Base-by-base conservation (phyloP, 2,113 vertebrate species). In the Lates calcarifer region DNA sequence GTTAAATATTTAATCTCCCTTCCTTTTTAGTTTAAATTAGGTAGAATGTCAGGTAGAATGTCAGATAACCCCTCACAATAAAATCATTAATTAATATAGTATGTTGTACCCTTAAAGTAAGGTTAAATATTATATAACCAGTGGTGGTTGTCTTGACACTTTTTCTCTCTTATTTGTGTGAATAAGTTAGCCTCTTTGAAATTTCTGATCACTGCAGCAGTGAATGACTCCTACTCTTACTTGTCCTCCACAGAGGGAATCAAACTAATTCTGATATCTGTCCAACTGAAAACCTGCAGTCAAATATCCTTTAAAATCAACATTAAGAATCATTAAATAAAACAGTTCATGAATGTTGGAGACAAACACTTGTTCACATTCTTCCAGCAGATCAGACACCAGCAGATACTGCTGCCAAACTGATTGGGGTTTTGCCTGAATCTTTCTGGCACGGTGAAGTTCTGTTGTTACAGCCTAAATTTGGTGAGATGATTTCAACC, bases 1-100 rank as follows among this genome's bases (percentile, higher is more conserved):
- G 10, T 74, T 62, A 70, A 82, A 85, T 80, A 77, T 80, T 85
- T 82, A 78, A 81, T 81, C 45, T 18, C n/a, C 15, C 20, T 62
- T 49, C 65, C 5, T 74, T 70, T 70, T 70, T 66, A 69, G 58
- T 82, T 77, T 69, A 74, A 69, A 55, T 66, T 77, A 81, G 53
- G 47, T 39, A 70, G 24, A 45, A 77, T 0, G 24, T 81, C 83
- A 85, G 67, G 73, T 28, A 61, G 55, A 74, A 62, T 82, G 71
- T 79, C 78, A 81, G 56, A 74, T 76, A 74, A 60, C 35, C 20
- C 53, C 76, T 79, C 26, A 85, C 74, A 62, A 76, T 26, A 69
- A 74, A 79, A 71, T 3, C 41, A 81, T 37, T 75, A 63, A 74
- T 79, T 67, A 29, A 81, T 66, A 75, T 57, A 45, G 14, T 49